Base-by-base conservation (phyloP, 2,113 vertebrate species). In the Pangasianodon hypophthalmus region DNA sequence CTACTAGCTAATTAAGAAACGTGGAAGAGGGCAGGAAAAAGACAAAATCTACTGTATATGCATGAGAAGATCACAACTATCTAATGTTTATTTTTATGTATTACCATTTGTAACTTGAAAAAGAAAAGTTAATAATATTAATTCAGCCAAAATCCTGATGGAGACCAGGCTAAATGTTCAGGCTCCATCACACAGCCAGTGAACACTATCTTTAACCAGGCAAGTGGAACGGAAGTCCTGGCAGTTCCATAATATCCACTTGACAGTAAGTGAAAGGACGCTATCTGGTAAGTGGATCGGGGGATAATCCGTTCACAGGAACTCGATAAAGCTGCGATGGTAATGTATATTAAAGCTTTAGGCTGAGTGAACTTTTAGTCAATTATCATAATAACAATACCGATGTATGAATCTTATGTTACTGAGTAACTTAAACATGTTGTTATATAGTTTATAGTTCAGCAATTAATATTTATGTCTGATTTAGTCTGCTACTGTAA, bases 1-100 rank as follows among this genome's bases (percentile, higher is more conserved):
- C 79, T 80, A 64, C 58, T 1, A 24, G 79, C 93, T 91, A 93
- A 95, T 94, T 92, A 94, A 91, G 84, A 92, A n/a, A 0, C 80
- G 84, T 58, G 80, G 62, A 77, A 26, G 67, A 52, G 46, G 44
- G 62, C 24, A 69, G 69, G 26, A 69, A 8, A 19, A 50, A 81
- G 7, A 46, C 26, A 54, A 44, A 44, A 41, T 29, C 5, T 29
- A 62, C 56, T 19, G 19, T 81, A 9, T 77, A 64, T 75, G 48
- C 3, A 73, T 37, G 48, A 87, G 32, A 75, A 41, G n/a, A 48
- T 54, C 60, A 69, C 18, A 64, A 29, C 44, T 4, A 26, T 44
- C 6, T 60, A 58, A 75, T 56, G 26, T 83, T 81, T 69, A 67
- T 29, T 44, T 50, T 29, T 9, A 69, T 88, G 48, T 69, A 69